A percentile compares a stretch with the other conserved stretches of the same genome.
Conservation (phyloP, 2,113 vertebrate species). For the Protobothrops mucrosquamatus region DNA sequence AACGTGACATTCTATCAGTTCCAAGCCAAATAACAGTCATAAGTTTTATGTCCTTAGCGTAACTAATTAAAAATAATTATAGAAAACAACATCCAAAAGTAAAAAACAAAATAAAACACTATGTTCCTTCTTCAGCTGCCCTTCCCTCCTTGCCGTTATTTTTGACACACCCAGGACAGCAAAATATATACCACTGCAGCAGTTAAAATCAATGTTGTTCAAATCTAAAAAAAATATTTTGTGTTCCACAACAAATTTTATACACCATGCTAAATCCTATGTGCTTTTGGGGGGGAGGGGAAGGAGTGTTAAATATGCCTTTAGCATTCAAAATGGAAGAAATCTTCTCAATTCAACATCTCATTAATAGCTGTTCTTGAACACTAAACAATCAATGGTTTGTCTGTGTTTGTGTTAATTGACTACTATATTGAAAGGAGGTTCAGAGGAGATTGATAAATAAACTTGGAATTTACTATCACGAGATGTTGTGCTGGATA, state of each 20-base stretch:
- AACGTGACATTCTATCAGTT: slow-evolving; percentile 88
- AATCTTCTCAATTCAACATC: not conserved
- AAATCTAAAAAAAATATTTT: slow-evolving; percentile 20
- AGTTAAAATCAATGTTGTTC: not conserved
- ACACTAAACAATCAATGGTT: not conserved
- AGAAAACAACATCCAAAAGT: slow-evolving; percentile 84
- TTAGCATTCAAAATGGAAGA: not conserved
- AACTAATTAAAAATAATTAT: slow-evolving; percentile 93
- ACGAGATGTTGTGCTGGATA: not conserved
- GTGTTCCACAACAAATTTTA: not conserved
- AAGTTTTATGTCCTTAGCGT: slow-evolving; percentile 74
- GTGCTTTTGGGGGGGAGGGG: not conserved
- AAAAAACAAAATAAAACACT: slow-evolving; percentile 47
- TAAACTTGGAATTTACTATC: not conserved
- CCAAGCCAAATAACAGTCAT: slow-evolving; percentile 74
- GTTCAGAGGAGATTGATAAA: not conserved
- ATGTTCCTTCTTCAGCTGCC: slow-evolving; percentile 14
- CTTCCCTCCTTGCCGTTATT: not conserved
- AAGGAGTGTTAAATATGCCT: not conserved
- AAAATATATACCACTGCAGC: slow-evolving; percentile 16
- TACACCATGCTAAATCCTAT: not conserved
- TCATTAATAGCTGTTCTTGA: not conserved
- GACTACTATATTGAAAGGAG: not conserved
- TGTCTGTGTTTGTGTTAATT: not conserved
- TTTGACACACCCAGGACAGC: slow-evolving; percentile 5